Conservation (phyloP, 2,113 vertebrate genomes). For the Baryphthengus martii region DNA sequence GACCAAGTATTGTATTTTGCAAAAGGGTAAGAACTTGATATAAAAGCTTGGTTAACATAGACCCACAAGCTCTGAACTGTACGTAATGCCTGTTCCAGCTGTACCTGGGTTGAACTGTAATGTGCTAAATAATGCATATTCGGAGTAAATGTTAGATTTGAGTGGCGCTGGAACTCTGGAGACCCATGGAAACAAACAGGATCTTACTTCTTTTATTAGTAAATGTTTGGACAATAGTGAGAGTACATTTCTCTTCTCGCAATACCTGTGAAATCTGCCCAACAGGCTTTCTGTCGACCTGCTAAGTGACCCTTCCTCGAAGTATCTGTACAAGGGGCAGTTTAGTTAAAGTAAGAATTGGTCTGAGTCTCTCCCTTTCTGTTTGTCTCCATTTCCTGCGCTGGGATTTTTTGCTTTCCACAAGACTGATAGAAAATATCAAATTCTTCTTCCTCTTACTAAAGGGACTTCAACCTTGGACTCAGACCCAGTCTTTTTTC, state of each 20-base stretch:
- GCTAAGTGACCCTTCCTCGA: background rate
- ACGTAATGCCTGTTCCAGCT: background rate
- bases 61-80: background rate
- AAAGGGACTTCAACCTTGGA: background rate
- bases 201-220: background rate
- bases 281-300: background rate
- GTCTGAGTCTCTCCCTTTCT: background rate
- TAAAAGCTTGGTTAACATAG: background rate
- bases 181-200: background rate
- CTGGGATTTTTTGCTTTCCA: background rate
- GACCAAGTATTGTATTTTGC: background rate
- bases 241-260: background rate
- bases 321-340: background rate
- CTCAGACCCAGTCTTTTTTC: background rate
- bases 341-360: background rate
- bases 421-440: background rate
- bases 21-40: background rate
- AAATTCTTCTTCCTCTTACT: background rate
- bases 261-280: background rate
- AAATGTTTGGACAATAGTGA: background rate
- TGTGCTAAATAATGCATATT: background rate
- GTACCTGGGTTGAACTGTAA: slow-evolving; percentile 5
- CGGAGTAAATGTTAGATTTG: background rate
- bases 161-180: background rate
- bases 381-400: background rate